Percentiles rank a stretch among this genome's conserved stretches.
These are phyloP conservation scores for Sesia apiformis DNA, from an alignment of 2,888 invertebrate genomes.

Conservation along the genomic window DNA sequence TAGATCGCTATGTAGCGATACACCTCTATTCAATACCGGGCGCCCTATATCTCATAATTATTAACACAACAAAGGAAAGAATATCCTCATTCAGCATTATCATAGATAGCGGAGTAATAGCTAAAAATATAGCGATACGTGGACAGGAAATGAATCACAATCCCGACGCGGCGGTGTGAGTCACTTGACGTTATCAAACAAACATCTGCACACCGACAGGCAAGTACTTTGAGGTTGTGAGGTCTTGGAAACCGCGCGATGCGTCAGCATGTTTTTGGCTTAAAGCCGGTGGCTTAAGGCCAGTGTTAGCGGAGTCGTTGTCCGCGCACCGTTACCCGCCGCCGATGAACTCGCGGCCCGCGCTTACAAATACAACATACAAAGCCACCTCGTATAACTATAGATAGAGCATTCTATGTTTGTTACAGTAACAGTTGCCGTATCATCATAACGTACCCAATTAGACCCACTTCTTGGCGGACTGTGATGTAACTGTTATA, in stretches of 20 bases:
- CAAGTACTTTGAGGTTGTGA: conserved; percentile 34
- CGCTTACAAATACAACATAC: conserved; percentile 10
- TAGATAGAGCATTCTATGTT: no score
- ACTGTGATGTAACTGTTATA: no score
- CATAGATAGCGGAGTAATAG: background rate
- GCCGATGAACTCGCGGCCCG: conserved; percentile 8
- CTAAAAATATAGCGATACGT: conserved; percentile 22
- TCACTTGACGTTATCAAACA: conserved; percentile 43
- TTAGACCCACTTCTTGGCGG: no score
- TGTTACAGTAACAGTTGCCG: no score
- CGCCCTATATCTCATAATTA: no score
- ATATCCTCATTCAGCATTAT: no score
- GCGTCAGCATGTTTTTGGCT: conserved; percentile 56
- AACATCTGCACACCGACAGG: conserved; percentile 28
- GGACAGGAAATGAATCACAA: conserved; percentile 50
- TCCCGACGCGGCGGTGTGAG: conserved; percentile 28
- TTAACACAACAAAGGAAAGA: no score
- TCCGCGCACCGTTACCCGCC: conserved; percentile 54
- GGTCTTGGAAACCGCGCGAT: conserved; percentile 23
- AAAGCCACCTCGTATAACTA: background rate
- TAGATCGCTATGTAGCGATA: no score
- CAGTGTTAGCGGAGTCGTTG: conserved; percentile 51
- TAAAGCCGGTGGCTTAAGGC: conserved; percentile 19
- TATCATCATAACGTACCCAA: no score
- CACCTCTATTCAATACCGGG: no score